Percentiles rank a stretch among this genome's conserved stretches.
Evolutionary conservation across 2,888 invertebrate genomes (phyloP).

Genomic region (Leptinotarsa tumamoca): DNA sequence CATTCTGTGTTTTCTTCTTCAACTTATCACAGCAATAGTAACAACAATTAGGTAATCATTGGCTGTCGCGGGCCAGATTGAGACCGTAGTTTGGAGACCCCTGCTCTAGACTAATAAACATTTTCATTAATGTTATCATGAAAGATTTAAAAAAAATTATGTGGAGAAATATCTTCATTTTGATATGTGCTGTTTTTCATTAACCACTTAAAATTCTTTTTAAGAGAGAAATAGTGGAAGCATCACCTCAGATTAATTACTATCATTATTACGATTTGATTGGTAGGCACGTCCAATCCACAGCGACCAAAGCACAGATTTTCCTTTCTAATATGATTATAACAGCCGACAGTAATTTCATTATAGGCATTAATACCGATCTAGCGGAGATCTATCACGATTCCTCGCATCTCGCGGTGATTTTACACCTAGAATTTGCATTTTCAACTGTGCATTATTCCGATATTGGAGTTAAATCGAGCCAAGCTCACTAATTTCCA

Average conservation of each 20-base stretch:
- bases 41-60: too few species aligned
- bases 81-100: too few species aligned
- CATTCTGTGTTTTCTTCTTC: too few species aligned
- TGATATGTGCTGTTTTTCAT: too few species aligned
- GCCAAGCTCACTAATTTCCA: slow-evolving; percentile 23
- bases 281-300: not conserved
- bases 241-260: not conserved
- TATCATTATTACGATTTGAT: not conserved
- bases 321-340: slow-evolving; percentile 20
- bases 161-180: too few species aligned
- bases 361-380: slow-evolving; percentile 26
- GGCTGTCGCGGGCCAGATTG: too few species aligned
- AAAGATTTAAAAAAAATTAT: too few species aligned
- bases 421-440: slow-evolving; percentile 42
- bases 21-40: too few species aligned
- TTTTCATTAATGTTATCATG: too few species aligned
- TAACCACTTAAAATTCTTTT: not conserved
- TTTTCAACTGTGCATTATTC: slow-evolving; percentile 18
- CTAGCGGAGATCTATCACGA: slow-evolving; percentile 34
- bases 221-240: not conserved
- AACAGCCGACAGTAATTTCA: slow-evolving; percentile 15
- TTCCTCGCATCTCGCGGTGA: slow-evolving; percentile 32
- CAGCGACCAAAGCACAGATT: not conserved
- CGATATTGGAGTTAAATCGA: slow-evolving; percentile 19
- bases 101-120: too few species aligned